These are phyloP conservation scores for Zaprionus nigranus DNA, from an alignment of 1,140 invertebrate genomes.

Conservation along the genomic window DNA sequence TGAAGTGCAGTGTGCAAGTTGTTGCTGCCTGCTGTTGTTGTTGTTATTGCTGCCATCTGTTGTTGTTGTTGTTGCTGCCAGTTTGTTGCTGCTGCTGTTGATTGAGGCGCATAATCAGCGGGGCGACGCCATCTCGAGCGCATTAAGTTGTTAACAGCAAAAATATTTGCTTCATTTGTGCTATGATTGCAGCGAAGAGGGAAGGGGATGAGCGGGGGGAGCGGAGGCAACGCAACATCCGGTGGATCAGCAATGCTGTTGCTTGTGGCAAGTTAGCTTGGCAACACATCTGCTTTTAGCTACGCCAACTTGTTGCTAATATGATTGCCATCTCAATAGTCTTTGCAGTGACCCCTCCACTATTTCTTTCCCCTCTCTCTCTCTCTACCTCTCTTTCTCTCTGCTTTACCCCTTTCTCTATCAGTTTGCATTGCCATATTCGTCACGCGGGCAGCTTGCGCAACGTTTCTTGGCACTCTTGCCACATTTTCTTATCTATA, in stretches of 20 bases:
- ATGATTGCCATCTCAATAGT: conserved; percentile 46
- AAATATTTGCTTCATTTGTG: conserved; percentile 79
- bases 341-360: neutral
- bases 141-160: conserved; percentile 83
- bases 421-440: conserved; percentile 15
- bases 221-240: conserved; percentile 33
- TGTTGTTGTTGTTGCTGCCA: conserved; percentile 24
- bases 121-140: conserved; percentile 61
- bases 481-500: conserved; percentile 83
- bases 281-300: conserved; percentile 62
- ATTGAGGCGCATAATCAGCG: conserved; percentile 80
- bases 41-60: conserved; percentile 25
- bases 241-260: conserved; percentile 33
- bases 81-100: conserved; percentile 56
- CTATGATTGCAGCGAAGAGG: conserved; percentile 63
- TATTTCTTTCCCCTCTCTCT: neutral
- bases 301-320: conserved; percentile 53
- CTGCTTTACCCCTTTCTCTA: neutral
- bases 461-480: conserved; percentile 63
- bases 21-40: conserved; percentile 48
- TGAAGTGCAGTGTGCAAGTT: conserved; percentile 67
- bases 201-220: neutral
- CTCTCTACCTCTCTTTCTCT: neutral
- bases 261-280: conserved; percentile 23
- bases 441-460: conserved; percentile 50